Conservation (phyloP, 2,888 invertebrate genomes). For the Adela reaumurella region DNA sequence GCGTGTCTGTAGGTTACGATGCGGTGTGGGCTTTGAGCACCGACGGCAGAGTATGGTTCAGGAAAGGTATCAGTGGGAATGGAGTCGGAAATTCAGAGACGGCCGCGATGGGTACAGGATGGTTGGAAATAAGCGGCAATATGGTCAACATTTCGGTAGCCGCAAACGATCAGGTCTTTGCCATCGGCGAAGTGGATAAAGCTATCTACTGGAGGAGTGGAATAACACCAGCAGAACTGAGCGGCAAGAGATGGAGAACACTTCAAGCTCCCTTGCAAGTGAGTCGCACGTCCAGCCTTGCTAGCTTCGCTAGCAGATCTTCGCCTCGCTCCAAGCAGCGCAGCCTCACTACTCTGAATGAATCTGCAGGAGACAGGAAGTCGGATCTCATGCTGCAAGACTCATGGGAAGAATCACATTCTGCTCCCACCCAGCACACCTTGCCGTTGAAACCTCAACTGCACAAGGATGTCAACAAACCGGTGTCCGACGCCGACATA, state of each 20-base stretch:
- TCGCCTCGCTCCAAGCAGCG: conserved; percentile 63
- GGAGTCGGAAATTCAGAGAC: conserved; percentile 69
- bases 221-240: conserved; percentile 69
- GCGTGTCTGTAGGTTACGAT: conserved; percentile 79
- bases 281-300: conserved; percentile 77
- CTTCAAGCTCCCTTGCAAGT: conserved; percentile 78
- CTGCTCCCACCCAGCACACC: conserved; percentile 70
- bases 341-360: conserved; percentile 57
- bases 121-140: conserved; percentile 87
- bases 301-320: conserved; percentile 63
- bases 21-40: conserved; percentile 78
- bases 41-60: conserved; percentile 83
- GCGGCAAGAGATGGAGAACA: conserved; percentile 84
- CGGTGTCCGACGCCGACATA: conserved; percentile 25
- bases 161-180: conserved; percentile 86
- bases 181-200: conserved; percentile 78
- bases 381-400: conserved; percentile 52
- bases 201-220: conserved; percentile 77
- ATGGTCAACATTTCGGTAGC: conserved; percentile 83
- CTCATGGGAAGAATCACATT: conserved; percentile 71
- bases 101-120: conserved; percentile 75
- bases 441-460: conserved; percentile 48
- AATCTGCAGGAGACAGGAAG: conserved; percentile 35
- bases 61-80: conserved; percentile 70
- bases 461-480: conserved; percentile 23